These are phyloP conservation scores for Phataginus tricuspis DNA, from an alignment of 2,797 vertebrate genomes.

Conservation along the genomic window DNA sequence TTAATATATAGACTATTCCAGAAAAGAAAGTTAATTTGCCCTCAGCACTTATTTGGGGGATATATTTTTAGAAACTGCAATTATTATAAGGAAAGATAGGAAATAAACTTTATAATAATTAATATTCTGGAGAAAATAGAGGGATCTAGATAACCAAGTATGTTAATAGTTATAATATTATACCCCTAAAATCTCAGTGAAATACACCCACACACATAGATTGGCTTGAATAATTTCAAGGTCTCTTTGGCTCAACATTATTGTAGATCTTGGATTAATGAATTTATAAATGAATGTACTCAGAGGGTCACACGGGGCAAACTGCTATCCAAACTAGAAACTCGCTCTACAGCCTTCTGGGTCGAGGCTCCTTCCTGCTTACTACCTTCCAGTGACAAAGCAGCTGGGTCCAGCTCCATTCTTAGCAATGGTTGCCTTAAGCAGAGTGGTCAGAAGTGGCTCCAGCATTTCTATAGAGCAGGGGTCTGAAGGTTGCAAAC, in stretches of 20 bases:
- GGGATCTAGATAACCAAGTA: background rate
- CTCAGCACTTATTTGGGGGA: background rate
- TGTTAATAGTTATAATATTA: background rate
- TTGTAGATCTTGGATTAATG: background rate
- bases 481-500: background rate
- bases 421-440: background rate
- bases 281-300: background rate
- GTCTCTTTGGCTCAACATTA: background rate
- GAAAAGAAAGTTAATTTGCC: slow-evolving; percentile 15
- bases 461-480: background rate
- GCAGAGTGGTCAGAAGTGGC: background rate
- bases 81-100: background rate
- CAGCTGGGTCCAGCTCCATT: background rate
- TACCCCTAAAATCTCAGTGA: background rate
- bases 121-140: slow-evolving; percentile 5
- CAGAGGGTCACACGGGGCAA: background rate
- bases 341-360: background rate
- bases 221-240: slow-evolving; percentile 3
- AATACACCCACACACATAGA: background rate
- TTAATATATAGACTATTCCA: slow-evolving; percentile 14
- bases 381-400: background rate
- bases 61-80: slow-evolving; percentile 22
- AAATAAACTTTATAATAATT: background rate
- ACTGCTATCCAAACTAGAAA: slow-evolving; percentile 28
- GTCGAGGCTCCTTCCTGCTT: background rate